phyloP scores from a whole-genome alignment of 2,797 vertebrate species.

The Catharus ustulatus region DNA sequence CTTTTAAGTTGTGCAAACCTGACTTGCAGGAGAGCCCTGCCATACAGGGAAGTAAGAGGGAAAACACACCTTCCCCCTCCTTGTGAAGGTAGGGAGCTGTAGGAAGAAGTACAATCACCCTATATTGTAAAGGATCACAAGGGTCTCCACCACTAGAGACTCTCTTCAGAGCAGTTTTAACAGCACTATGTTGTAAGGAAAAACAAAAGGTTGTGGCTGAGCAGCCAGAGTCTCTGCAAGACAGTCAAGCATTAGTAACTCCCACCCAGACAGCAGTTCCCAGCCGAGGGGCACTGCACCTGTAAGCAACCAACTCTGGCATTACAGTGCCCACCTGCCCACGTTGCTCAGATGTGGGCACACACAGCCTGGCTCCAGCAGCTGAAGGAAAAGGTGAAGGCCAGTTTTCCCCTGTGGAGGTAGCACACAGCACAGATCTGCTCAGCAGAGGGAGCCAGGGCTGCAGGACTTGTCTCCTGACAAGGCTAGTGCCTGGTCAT shows the following conservation, averaged over 20 bases:
- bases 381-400: background rate
- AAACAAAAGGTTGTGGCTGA: background rate
- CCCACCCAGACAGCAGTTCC: background rate
- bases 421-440: background rate
- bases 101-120: background rate
- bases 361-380: accelerated
- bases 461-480: background rate
- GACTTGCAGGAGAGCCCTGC: background rate
- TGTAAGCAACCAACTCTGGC: background rate
- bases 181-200: background rate
- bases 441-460: background rate
- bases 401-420: background rate
- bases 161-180: background rate
- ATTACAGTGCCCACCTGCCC: background rate
- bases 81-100: background rate
- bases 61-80: background rate
- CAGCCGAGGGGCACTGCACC: background rate
- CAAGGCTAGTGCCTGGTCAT: background rate
- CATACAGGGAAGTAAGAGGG: background rate
- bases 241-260: background rate
- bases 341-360: accelerated
- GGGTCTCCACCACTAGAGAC: background rate
- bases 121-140: background rate
- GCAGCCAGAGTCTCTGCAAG: background rate
- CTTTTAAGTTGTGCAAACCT: background rate